phyloP scores from a whole-genome alignment of 2,113 vertebrate species.

The Todiramphus saurophagus region DNA sequence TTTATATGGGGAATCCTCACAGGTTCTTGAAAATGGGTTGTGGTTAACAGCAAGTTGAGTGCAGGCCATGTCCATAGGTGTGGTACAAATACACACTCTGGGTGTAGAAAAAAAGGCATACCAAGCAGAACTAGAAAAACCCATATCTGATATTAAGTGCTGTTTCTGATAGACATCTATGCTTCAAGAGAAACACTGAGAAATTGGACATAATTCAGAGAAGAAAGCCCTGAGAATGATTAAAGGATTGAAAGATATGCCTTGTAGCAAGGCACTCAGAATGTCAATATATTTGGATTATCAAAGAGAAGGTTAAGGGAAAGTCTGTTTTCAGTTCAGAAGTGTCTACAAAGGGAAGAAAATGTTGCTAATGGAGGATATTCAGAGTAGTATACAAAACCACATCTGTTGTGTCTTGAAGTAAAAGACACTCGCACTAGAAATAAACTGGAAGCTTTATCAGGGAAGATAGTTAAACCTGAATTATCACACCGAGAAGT shows the following conservation, averaged over 20 bases:
- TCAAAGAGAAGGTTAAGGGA: not conserved
- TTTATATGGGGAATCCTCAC: not conserved
- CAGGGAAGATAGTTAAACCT: not conserved
- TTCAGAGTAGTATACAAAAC: not conserved
- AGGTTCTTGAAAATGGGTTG: not conserved
- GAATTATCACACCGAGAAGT: not conserved
- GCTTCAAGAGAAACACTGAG: not conserved
- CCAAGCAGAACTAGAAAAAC: not conserved
- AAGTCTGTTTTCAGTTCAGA: not conserved
- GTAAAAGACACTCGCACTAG: not conserved
- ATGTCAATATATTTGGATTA: conserved; percentile 24
- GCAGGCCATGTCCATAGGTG: not conserved
- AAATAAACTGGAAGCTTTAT: not conserved
- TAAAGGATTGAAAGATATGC: not conserved
- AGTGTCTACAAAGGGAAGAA: not conserved
- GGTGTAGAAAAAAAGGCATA: not conserved
- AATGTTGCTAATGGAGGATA: not conserved
- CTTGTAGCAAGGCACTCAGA: not conserved
- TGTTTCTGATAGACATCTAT: not conserved
- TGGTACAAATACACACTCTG: not conserved
- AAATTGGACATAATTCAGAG: not conserved
- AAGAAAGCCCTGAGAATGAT: conserved; percentile 25
- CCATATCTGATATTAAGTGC: not conserved
- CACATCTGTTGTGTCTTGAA: not conserved
- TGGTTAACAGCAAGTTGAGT: not conserved